Base-by-base conservation (phyloP, 2,797 vertebrate genomes). In the Mormyrops boulengeri region DNA sequence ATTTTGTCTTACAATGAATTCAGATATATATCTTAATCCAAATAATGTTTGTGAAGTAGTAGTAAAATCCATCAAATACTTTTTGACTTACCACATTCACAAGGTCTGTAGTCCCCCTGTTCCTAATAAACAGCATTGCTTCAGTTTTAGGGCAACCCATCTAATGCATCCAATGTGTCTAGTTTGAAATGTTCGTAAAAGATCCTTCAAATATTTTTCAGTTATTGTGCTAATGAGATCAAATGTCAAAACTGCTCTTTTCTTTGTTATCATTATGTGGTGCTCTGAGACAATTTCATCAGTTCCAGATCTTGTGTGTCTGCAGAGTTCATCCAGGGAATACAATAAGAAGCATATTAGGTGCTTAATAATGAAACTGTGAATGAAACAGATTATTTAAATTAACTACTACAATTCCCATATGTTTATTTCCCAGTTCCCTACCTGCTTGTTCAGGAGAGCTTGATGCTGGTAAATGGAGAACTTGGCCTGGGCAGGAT, bases 401-500 rank as follows among this genome's bases (percentile, higher is more conserved):
- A 52, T 87, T 19, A 87, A 44, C 34, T n/a, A 19, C 11, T 30
- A 30, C 82, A 41, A 50, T 26, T 57, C 38, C 53, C 38, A 44
- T 85, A 52, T 50, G 8, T 80, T 38, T 26, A n/a, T 57, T 77
- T 47, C 7, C 11, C 30, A 26, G 53, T 49, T 85, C 26, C 95
- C 38, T 98, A 99, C 99, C 99, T 99, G 99, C 94, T 95, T 96
- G 93, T 96, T 97, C 90, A 98, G 97, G 73, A 98, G 97, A 91
- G 97, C 96, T 14, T 98, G 96, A 89, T 99, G 99, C 93, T 99
- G 98, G 94, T 98, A 99, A 93, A 99, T 95, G 90, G 97, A 96
- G 94, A 99, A 97, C 92, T 97, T 97, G 94, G 98, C 97, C 95
- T 98, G 99, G 91, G 97, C 93, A 7, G 97, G 96, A 88, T 99